Evolutionary conservation across 2,888 invertebrate species (phyloP).

Genomic region (Pandemis corylana): DNA sequence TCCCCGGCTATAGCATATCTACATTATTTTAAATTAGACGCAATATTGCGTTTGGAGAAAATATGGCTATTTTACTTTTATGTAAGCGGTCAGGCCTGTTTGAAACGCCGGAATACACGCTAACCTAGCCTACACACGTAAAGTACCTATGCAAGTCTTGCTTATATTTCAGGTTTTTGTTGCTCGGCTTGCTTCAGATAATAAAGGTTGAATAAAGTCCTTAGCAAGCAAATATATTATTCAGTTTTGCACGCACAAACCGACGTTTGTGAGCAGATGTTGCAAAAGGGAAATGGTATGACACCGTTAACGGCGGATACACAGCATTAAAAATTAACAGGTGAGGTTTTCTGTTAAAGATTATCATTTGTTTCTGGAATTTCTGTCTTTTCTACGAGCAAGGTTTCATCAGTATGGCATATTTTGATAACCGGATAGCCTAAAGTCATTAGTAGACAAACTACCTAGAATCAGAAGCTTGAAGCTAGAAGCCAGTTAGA

Average conservation of each 20-base stretch:
- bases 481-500: too few relatives aligned
- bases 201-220: constrained; percentile 1
- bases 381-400: not conserved
- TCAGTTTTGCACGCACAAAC: constrained; percentile 6
- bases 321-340: constrained; percentile 14
- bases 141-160: not conserved
- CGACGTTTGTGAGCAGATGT: constrained; percentile 6
- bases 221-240: constrained; percentile 8
- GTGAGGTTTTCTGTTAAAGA: not conserved
- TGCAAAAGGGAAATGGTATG: constrained; percentile 6
- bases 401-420: not conserved
- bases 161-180: constrained; percentile 7
- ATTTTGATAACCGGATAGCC: not conserved
- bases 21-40: constrained; percentile 59
- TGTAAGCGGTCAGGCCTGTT: constrained; percentile 15
- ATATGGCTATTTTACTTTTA: constrained; percentile 38
- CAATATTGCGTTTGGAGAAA: constrained; percentile 39
- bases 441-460: too few relatives aligned
- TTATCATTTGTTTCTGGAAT: not conserved
- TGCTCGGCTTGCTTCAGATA: not conserved
- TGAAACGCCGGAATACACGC: constrained; percentile 34
- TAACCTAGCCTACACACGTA: constrained; percentile 23
- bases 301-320: constrained; percentile 13
- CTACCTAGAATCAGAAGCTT: too few relatives aligned
- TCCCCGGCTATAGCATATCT: constrained; percentile 53